Evolutionary conservation across 2,113 vertebrate species (phyloP).

Genomic region (Ancistrus triradiatus): DNA sequence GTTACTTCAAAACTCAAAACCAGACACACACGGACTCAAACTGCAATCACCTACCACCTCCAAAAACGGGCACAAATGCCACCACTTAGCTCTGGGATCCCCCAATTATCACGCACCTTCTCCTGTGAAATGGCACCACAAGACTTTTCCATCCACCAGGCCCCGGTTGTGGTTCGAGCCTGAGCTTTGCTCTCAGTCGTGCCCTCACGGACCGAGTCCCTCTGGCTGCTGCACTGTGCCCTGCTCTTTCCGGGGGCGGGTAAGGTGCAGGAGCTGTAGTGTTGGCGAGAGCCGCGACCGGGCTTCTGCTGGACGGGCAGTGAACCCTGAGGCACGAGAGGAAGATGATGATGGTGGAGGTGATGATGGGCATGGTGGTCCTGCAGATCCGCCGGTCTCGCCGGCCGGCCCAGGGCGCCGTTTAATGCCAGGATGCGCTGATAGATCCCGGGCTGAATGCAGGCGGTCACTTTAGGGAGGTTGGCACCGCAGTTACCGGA

Average conservation of each 20-base stretch:
- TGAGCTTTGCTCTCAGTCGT: slow-evolving; percentile 79
- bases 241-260: slow-evolving; percentile 65
- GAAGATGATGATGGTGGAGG: slow-evolving; percentile 14
- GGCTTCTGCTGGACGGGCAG: slow-evolving; percentile 45
- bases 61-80: too few relatives aligned
- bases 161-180: slow-evolving; percentile 62
- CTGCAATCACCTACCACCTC: too few relatives aligned
- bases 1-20: too few relatives aligned
- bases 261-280: slow-evolving; percentile 69
- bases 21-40: too few relatives aligned
- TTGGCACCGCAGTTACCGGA: slow-evolving; percentile 51
- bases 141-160: slow-evolving; percentile 62
- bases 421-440: slow-evolving; percentile 52
- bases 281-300: slow-evolving; percentile 7
- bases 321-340: slow-evolving; percentile 52
- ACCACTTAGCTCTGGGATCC: too few relatives aligned
- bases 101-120: slow-evolving; percentile 57
- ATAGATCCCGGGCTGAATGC: slow-evolving; percentile 43
- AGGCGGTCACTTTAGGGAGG: slow-evolving; percentile 9
- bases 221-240: slow-evolving; percentile 73
- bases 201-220: slow-evolving; percentile 73
- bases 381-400: slow-evolving; percentile 29
- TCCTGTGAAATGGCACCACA: slow-evolving; percentile 64
- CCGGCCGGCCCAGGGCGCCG: slow-evolving; percentile 56
- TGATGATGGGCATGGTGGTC: slow-evolving; percentile 32